phyloP scores from a whole-genome alignment of 1,140 invertebrate species.

The Conus ventricosus region DNA sequence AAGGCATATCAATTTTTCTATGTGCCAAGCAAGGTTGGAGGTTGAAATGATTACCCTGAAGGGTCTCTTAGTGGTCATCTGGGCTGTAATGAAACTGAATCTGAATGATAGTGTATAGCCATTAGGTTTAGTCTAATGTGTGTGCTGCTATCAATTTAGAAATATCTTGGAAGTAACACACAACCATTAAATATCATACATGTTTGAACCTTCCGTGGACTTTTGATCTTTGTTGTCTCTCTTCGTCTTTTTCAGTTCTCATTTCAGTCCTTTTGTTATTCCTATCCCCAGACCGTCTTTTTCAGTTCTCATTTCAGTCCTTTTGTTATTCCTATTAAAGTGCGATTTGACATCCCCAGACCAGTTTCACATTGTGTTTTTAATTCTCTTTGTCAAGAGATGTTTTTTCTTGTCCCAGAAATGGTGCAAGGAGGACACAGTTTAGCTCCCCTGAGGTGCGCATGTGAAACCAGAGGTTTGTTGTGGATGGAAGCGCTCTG shows the following conservation, averaged over 20 bases:
- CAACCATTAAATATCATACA: background rate
- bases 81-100: no score
- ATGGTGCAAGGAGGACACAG: constrained; percentile 17
- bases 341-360: background rate
- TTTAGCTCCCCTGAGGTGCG: background rate
- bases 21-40: no score
- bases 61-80: no score
- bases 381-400: background rate
- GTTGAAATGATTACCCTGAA: no score
- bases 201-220: background rate
- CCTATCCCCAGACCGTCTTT: no score
- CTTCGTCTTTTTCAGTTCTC: background rate
- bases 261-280: background rate
- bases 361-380: constrained; percentile 9
- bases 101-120: background rate
- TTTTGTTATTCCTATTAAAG: no score
- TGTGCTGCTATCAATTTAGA: background rate
- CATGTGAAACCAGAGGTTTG: background rate
- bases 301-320: no score
- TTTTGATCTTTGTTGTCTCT: background rate
- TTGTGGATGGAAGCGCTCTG: background rate
- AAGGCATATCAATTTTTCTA: no score
- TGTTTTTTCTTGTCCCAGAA: constrained; percentile 35
- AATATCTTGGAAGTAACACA: background rate
- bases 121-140: background rate